These are phyloP conservation scores for Tupaia chinensis DNA, from an alignment of 2,113 vertebrate genomes.

Conservation along the genomic window DNA sequence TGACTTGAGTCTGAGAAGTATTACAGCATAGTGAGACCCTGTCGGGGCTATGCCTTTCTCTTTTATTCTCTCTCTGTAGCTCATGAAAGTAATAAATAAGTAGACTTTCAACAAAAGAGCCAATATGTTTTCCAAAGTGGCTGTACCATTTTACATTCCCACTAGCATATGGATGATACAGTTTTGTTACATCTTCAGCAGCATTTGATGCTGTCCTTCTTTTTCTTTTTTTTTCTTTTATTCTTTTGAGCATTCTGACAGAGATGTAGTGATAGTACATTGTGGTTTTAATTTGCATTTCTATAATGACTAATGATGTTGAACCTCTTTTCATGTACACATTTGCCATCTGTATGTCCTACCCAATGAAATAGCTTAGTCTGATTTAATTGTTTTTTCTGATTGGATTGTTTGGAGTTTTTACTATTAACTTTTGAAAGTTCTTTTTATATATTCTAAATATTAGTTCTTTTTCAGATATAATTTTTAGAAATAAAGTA, in stretches of 20 bases:
- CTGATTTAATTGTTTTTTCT: constrained; percentile 15
- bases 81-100: too few relatives aligned
- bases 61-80: too few relatives aligned
- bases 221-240: neutral
- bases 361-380: neutral
- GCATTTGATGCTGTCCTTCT: neutral
- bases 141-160: constrained; percentile 1
- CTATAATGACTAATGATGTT: neutral
- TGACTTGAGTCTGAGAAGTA: too few relatives aligned
- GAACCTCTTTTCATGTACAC: neutral
- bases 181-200: neutral
- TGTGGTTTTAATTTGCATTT: constrained; percentile 47
- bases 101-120: neutral
- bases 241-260: constrained; percentile 12
- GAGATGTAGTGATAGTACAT: neutral
- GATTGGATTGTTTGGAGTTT: neutral
- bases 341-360: neutral
- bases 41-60: too few relatives aligned
- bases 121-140: neutral
- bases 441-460: constrained; percentile 10
- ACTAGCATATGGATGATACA: neutral
- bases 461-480: constrained; percentile 12
- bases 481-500: neutral
- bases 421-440: constrained; percentile 32
- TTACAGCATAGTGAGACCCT: too few relatives aligned